A percentile compares a stretch with the other conserved stretches of the same genome.
Evolutionary conservation across 2,113 vertebrate species (phyloP).

Genomic region (Aegithalos caudatus): DNA sequence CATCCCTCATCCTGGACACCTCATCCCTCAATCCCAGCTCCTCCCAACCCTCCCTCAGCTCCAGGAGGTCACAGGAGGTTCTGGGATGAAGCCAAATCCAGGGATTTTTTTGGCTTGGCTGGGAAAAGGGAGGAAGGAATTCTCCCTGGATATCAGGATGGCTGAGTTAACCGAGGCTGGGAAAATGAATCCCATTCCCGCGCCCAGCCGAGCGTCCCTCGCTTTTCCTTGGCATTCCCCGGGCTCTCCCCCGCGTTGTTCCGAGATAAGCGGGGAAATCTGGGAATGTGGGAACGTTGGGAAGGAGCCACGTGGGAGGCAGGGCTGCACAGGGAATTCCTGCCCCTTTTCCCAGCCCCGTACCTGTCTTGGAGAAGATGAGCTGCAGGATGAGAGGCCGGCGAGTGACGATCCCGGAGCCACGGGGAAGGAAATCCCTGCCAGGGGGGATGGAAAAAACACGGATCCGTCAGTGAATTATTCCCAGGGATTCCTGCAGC

Average conservation of each 20-base stretch:
- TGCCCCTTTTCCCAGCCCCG: background rate
- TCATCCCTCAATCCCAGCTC: no score
- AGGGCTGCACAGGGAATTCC: no score
- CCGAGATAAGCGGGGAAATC: no score
- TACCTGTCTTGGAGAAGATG: constrained; percentile 95
- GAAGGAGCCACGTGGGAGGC: no score
- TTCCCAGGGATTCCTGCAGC: background rate
- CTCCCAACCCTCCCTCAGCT: no score
- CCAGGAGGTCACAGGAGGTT: no score
- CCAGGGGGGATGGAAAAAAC: background rate
- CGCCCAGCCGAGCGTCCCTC: background rate
- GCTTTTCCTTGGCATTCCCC: no score
- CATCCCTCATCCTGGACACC: no score
- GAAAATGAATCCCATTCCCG: background rate
- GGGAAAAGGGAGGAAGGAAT: background rate
- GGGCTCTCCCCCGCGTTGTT: background rate
- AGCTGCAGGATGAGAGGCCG: constrained; percentile 95
- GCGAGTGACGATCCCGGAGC: constrained; percentile 94
- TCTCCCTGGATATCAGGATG: fast-evolving
- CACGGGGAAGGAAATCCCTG: constrained; percentile 96
- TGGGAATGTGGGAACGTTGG: background rate
- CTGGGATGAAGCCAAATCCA: background rate
- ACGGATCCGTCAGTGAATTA: fast-evolving
- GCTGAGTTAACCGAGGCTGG: background rate
- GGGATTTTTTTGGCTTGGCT: no score